Percentiles rank a stretch among this genome's conserved stretches.
These are phyloP conservation scores for Aleiodes testaceus DNA, from an alignment of 2,888 invertebrate genomes.

Conservation along the genomic window DNA sequence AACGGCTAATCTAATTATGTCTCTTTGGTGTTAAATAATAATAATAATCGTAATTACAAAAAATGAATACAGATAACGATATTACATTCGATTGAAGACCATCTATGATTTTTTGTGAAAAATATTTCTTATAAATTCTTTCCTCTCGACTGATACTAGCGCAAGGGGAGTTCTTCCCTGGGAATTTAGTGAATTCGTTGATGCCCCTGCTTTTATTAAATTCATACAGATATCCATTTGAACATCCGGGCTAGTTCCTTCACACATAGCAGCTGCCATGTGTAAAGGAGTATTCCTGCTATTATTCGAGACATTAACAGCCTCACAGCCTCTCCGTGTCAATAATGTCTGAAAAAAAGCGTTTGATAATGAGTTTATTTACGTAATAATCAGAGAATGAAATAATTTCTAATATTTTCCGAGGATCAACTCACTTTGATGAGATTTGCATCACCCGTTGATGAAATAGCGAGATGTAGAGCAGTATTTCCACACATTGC, in stretches of 20 bases:
- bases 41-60: not conserved
- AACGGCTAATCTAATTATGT: constrained; percentile 9
- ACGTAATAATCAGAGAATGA: constrained; percentile 2
- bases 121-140: constrained; percentile 55
- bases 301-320: constrained; percentile 59
- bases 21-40: constrained; percentile 43
- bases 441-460: constrained; percentile 59
- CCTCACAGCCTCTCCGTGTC: constrained; percentile 46
- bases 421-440: constrained; percentile 59
- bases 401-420: not conserved
- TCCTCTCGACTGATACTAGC: constrained; percentile 56
- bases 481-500: constrained; percentile 60
- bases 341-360: constrained; percentile 54
- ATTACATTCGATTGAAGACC: too few relatives aligned
- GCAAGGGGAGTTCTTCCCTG: constrained; percentile 59
- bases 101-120: constrained; percentile 53
- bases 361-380: constrained; percentile 12
- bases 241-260: constrained; percentile 50
- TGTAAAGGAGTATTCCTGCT: constrained; percentile 62
- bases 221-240: constrained; percentile 59
- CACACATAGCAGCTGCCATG: constrained; percentile 55
- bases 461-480: constrained; percentile 61
- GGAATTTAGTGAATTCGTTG: constrained; percentile 56
- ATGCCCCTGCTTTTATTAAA: constrained; percentile 58
- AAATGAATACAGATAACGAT: not conserved